Evolutionary conservation across 2,797 vertebrate species (phyloP).

Genomic region (Carduelis carduelis): DNA sequence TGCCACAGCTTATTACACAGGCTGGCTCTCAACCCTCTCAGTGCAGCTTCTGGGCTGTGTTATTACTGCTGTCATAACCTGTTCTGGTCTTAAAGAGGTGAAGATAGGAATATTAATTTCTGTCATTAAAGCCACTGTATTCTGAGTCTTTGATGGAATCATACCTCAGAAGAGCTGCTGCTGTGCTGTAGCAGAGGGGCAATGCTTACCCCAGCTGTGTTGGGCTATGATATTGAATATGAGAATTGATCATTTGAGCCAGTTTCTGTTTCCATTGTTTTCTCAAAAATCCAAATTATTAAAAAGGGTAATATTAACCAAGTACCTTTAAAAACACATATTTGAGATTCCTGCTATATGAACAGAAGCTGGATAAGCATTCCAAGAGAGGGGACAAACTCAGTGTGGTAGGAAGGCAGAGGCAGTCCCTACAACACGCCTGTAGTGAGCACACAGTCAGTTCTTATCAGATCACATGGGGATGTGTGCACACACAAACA

Average conservation of each 20-base stretch:
- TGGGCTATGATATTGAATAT: not conserved
- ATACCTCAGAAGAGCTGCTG: not conserved
- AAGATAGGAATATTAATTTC: not conserved
- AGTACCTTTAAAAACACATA: not conserved
- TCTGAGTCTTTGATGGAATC: not conserved
- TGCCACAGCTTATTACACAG: constrained; percentile 7
- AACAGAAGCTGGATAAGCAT: not conserved
- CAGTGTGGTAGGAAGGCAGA: not conserved
- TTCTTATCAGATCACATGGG: not conserved
- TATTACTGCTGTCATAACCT: constrained; percentile 1
- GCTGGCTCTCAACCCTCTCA: not conserved
- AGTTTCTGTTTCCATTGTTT: not conserved
- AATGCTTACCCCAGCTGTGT: not conserved
- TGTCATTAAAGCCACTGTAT: not conserved
- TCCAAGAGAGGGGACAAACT: not conserved
- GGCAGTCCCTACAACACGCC: accelerated
- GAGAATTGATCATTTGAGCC: not conserved
- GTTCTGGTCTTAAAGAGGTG: not conserved
- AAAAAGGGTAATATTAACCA: not conserved
- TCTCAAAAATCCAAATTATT: not conserved
- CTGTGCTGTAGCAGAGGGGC: not conserved
- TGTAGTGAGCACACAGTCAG: not conserved
- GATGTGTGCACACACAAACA: not conserved
- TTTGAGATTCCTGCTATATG: not conserved
- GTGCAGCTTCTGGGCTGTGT: not conserved